phyloP scores from a whole-genome alignment of 2,113 vertebrate genomes.

The Glaucomys volans region DNA sequence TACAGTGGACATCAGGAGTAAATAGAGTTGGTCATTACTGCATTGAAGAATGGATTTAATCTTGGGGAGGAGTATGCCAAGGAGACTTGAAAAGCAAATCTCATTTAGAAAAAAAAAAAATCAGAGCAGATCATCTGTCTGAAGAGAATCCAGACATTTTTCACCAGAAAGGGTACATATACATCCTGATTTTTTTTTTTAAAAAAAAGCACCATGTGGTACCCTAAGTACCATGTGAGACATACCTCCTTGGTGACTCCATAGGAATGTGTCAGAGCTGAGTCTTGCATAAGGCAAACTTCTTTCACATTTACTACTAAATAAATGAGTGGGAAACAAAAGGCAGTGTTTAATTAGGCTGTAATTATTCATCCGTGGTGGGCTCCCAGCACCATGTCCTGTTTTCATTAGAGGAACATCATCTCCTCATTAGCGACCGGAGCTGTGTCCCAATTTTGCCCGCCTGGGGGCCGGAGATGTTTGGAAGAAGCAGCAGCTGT shows the following conservation, averaged over 20 bases:
- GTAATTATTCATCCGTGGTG: conserved; percentile 64
- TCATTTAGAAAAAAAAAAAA: not conserved
- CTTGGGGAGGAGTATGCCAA: not conserved
- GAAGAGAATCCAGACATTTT: conserved; percentile 32
- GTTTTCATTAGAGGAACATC: conserved; percentile 63
- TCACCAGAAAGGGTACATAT: not conserved
- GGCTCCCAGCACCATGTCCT: conserved; percentile 10
- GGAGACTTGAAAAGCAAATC: not conserved
- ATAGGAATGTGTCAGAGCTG: conserved; percentile 28
- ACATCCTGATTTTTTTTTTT: not conserved
- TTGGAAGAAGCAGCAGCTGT: not conserved
- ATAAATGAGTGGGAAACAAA: conserved; percentile 30
- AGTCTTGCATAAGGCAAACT: not conserved
- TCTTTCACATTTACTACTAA: conserved; percentile 62
- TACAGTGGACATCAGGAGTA: not conserved
- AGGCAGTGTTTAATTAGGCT: conserved; percentile 53
- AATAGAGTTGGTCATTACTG: not conserved
- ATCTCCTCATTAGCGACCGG: conserved; percentile 42
- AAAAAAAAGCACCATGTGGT: not conserved
- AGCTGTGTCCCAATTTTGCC: conserved; percentile 2
- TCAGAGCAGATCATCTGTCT: not conserved
- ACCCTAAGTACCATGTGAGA: not conserved
- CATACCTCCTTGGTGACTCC: not conserved
- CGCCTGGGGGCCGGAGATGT: not conserved
- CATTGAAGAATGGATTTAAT: not conserved